Percentiles rank a stretch among this genome's conserved stretches.
These are phyloP conservation scores for Ailuropoda melanoleuca DNA, from an alignment of 2,113 vertebrate species.

Conservation along the genomic window DNA sequence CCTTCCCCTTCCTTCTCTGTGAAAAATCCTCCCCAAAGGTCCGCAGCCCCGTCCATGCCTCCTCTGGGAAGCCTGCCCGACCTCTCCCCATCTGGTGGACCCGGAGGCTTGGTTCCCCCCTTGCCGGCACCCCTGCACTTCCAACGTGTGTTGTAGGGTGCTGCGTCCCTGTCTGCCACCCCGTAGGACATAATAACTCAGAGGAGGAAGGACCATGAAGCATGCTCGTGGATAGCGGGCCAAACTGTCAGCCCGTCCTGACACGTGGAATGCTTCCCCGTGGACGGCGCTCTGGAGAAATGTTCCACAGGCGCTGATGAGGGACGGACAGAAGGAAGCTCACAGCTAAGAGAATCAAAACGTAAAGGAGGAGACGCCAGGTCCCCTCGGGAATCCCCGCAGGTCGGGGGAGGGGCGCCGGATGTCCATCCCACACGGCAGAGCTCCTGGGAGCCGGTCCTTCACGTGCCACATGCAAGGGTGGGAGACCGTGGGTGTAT, in stretches of 20 bases:
- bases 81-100: not conserved
- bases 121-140: not conserved
- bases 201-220: not conserved
- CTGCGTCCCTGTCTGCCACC: not conserved
- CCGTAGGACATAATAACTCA: not conserved
- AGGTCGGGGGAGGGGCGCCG: not conserved
- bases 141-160: not conserved
- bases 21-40: not conserved
- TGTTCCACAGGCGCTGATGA: not conserved
- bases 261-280: not conserved
- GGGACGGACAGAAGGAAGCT: not conserved
- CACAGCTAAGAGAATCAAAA: not conserved
- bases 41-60: too few species aligned
- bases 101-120: not conserved
- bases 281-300: not conserved
- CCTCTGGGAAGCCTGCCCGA: not conserved
- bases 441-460: not conserved
- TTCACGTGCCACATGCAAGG: not conserved
- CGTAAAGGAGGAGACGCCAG: not conserved
- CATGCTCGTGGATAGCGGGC: not conserved
- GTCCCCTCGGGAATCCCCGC: not conserved
- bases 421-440: rapidly evolving
- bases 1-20: not conserved
- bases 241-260: not conserved
- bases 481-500: not conserved